phyloP scores from a whole-genome alignment of 2,888 invertebrate species.

The Cataglyphis cursor region DNA sequence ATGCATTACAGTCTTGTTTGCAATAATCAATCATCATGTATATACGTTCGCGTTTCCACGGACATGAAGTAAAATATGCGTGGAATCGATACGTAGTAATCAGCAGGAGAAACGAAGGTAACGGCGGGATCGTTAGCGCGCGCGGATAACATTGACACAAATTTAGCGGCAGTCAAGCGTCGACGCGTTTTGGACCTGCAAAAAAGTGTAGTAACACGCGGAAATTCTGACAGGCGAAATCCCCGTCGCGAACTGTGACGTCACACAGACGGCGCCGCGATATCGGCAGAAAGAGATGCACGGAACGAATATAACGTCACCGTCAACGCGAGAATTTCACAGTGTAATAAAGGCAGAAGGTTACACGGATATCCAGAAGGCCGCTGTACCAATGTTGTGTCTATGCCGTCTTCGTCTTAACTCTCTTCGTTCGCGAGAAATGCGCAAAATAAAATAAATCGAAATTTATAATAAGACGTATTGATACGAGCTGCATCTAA shows the following conservation, averaged over 20 bases:
- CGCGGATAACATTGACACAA: conserved; percentile 48
- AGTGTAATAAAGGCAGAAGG: conserved; percentile 82
- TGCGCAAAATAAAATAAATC: background rate
- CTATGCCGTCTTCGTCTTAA: conserved; percentile 70
- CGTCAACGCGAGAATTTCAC: conserved; percentile 57
- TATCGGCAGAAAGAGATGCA: background rate
- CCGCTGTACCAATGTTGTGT: conserved; percentile 75
- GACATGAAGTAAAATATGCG: conserved; percentile 11
- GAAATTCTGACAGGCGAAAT: conserved; percentile 16
- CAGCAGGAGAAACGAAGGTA: conserved; percentile 42
- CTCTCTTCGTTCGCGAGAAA: conserved; percentile 57
- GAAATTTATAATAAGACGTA: background rate
- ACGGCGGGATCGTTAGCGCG: conserved; percentile 31
- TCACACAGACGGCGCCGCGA: background rate
- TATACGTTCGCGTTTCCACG: conserved; percentile 4
- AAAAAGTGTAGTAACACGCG: conserved; percentile 5
- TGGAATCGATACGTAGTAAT: conserved; percentile 31
- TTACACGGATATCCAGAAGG: conserved; percentile 75
- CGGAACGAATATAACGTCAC: conserved; percentile 27
- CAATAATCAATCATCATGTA: conserved; percentile 13
- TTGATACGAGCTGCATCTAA: background rate
- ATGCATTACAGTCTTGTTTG: conserved; percentile 8
- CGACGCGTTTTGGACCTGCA: background rate
- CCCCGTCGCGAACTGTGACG: background rate
- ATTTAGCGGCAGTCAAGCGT: conserved; percentile 47